These are phyloP conservation scores for Euglossa dilemma DNA, from an alignment of 1,140 invertebrate genomes.

Conservation along the genomic window DNA sequence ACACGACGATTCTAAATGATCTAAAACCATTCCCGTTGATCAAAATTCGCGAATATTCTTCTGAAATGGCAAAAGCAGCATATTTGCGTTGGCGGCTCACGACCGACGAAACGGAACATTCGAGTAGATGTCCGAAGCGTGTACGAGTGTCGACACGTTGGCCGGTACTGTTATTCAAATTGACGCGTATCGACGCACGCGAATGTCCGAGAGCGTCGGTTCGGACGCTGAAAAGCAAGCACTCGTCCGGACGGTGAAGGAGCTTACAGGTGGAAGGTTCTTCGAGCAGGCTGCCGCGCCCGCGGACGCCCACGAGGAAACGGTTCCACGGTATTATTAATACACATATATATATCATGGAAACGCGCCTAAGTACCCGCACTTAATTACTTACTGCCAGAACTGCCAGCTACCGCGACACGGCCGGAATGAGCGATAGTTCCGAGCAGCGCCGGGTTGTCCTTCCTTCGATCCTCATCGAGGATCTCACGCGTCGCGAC, in stretches of 20 bases:
- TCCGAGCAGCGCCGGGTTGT: constrained; percentile 40
- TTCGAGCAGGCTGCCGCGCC: constrained; percentile 19
- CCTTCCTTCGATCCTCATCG: constrained; percentile 45
- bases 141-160: background rate
- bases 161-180: constrained; percentile 26
- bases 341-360: constrained; percentile 53
- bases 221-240: background rate
- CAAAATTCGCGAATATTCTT: too few relatives aligned
- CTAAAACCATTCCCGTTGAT: too few relatives aligned
- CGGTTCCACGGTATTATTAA: constrained; percentile 63
- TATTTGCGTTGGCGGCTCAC: too few relatives aligned
- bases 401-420: constrained; percentile 66
- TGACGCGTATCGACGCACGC: constrained; percentile 11
- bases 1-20: too few relatives aligned
- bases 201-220: background rate
- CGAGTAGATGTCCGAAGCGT: background rate
- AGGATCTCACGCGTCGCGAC: constrained; percentile 13
- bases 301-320: constrained; percentile 54
- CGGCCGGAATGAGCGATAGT: constrained; percentile 62
- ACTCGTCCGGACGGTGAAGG: background rate
- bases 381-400: constrained; percentile 72
- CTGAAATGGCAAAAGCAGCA: too few relatives aligned
- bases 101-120: background rate
- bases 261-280: constrained; percentile 5
- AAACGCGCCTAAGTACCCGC: constrained; percentile 68